phyloP scores from a whole-genome alignment of 2,797 vertebrate genomes.

The Rhinogobio ventralis region DNA sequence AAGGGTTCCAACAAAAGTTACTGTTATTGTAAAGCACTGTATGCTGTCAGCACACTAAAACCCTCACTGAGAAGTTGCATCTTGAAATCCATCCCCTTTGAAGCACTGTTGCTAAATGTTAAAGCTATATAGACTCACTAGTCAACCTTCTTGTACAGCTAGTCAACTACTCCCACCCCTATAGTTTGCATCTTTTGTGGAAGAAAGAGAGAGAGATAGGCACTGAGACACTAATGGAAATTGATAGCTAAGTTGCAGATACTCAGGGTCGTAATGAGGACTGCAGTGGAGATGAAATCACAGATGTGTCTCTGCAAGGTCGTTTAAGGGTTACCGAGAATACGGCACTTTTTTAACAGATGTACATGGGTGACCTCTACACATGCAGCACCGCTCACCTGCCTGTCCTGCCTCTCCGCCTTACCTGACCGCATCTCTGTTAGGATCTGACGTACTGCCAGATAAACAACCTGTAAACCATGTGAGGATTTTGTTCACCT shows the following conservation, averaged over 20 bases:
- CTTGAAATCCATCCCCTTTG: not conserved
- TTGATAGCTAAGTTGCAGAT: not conserved
- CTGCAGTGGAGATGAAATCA: slow-evolving; percentile 35
- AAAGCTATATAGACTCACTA: not conserved
- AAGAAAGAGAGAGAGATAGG: not conserved
- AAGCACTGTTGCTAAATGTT: not conserved
- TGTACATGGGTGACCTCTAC: slow-evolving; percentile 25
- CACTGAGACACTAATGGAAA: not conserved
- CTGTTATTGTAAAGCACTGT: not conserved
- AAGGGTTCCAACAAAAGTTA: not conserved
- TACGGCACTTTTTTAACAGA: slow-evolving; percentile 34
- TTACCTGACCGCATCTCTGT: not conserved
- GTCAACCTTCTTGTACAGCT: not conserved
- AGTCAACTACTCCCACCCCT: no score
- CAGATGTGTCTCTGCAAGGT: slow-evolving; percentile 42
- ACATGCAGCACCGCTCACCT: not conserved
- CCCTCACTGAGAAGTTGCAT: not conserved
- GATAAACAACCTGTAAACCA: not conserved
- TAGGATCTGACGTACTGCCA: not conserved
- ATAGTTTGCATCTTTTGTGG: slow-evolving; percentile 7
- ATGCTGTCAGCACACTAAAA: not conserved
- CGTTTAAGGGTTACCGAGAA: slow-evolving; percentile 24
- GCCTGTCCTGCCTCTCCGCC: not conserved
- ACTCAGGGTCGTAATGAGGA: not conserved
- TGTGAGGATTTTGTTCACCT: not conserved